Percentiles rank a stretch among this genome's conserved stretches.
Conservation (phyloP, 2,113 vertebrate species). For the Proteles cristata region DNA sequence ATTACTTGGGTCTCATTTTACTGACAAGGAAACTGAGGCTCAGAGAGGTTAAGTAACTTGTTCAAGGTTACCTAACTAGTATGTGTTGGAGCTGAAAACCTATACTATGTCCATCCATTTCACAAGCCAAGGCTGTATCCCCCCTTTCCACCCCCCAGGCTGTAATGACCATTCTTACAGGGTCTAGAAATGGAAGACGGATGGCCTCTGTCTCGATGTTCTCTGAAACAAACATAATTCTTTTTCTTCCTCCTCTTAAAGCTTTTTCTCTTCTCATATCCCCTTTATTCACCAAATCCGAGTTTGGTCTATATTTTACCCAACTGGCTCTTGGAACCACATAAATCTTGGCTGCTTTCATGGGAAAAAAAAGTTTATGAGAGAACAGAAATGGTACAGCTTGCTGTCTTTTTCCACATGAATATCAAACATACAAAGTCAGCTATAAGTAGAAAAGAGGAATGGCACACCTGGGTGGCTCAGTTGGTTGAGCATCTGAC, state of each 20-base stretch:
- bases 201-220: neutral
- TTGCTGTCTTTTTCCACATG: neutral
- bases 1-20: neutral
- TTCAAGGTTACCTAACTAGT: neutral
- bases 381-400: neutral
- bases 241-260: neutral
- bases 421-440: neutral
- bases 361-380: neutral
- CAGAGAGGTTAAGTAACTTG: neutral
- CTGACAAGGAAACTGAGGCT: slow-evolving; percentile 16
- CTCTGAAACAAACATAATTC: neutral
- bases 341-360: slow-evolving; percentile 31
- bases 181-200: neutral
- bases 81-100: neutral
- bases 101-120: neutral
- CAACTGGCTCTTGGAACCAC: slow-evolving; percentile 48
- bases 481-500: no score
- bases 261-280: slow-evolving; percentile 60
- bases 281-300: slow-evolving; percentile 65
- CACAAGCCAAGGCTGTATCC: neutral
- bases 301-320: slow-evolving; percentile 43
- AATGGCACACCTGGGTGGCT: no score
- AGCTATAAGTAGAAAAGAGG: slow-evolving; percentile 10
- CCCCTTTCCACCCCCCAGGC: neutral
- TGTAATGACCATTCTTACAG: neutral